These are phyloP conservation scores for Melanostigma gelatinosum DNA, from an alignment of 2,113 vertebrate species.

Conservation along the genomic window DNA sequence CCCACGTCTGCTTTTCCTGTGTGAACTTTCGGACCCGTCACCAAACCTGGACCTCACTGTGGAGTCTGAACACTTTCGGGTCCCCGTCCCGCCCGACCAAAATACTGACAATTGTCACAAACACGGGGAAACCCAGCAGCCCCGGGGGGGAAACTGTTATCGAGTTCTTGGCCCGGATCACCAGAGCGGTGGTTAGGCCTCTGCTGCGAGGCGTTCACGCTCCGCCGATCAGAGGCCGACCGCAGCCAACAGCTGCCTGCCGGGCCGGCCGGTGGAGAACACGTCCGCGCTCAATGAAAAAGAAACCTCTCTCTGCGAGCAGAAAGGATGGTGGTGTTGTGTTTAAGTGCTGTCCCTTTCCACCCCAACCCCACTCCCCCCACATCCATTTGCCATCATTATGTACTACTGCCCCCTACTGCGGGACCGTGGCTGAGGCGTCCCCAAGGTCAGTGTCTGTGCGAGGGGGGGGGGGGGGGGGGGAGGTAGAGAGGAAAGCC, in stretches of 20 bases:
- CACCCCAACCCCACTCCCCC: slow-evolving; percentile 3
- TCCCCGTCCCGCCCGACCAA: slow-evolving; percentile 17
- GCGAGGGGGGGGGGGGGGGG: slow-evolving; percentile 26
- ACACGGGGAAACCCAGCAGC: slow-evolving; percentile 61
- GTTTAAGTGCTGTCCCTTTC: slow-evolving; percentile 67
- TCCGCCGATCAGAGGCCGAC: slow-evolving; percentile 38
- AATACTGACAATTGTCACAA: slow-evolving; percentile 73
- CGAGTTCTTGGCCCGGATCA: slow-evolving; percentile 65
- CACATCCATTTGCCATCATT: slow-evolving; percentile 75
- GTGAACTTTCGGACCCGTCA: slow-evolving; percentile 21
- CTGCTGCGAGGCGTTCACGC: slow-evolving; percentile 65
- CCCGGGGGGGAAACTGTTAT: slow-evolving; percentile 58
- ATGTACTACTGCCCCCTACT: slow-evolving; percentile 83
- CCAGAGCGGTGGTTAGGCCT: slow-evolving; percentile 59
- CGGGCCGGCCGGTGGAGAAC: slow-evolving; percentile 44
- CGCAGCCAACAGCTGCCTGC: slow-evolving; percentile 27
- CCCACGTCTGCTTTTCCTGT: not conserved
- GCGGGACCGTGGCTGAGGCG: slow-evolving; percentile 68
- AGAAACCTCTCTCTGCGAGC: slow-evolving; percentile 43
- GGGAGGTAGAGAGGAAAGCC: slow-evolving; percentile 36
- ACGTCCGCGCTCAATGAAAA: slow-evolving; percentile 57
- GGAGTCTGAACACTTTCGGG: slow-evolving; percentile 29
- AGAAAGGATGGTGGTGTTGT: slow-evolving; percentile 68
- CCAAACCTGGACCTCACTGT: slow-evolving; percentile 4
- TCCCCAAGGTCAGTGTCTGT: slow-evolving; percentile 73